These are phyloP conservation scores for Amyelois transitella DNA, from an alignment of 1,140 invertebrate genomes.

Conservation along the genomic window DNA sequence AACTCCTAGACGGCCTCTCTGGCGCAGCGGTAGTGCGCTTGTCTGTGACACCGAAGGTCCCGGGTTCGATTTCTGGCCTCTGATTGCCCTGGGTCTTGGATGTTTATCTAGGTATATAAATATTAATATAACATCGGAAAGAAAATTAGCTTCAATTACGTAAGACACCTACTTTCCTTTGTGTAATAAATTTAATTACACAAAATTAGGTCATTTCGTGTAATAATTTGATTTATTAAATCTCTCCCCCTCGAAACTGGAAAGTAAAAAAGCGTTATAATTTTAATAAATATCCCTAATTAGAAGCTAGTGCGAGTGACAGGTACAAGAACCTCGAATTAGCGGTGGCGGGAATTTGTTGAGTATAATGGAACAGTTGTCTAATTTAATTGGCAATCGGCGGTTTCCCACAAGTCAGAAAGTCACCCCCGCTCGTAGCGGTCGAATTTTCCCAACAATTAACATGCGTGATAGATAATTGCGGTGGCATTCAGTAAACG, in stretches of 20 bases:
- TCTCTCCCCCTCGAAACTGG: constrained; percentile 19
- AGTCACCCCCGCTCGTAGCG: constrained; percentile 54
- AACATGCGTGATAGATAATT: constrained; percentile 54
- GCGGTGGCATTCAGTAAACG: constrained; percentile 35
- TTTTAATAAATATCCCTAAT: constrained; percentile 37
- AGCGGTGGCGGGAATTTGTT: constrained; percentile 19
- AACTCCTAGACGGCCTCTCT: too few relatives aligned
- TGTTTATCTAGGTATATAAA: too few relatives aligned
- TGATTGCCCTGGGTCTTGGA: too few relatives aligned
- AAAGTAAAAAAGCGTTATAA: constrained; percentile 27
- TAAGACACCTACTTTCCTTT: background rate
- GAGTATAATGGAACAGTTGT: constrained; percentile 65
- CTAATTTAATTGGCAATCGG: constrained; percentile 71
- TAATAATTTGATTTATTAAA: constrained; percentile 29
- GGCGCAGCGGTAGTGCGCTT: too few relatives aligned
- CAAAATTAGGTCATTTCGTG: constrained; percentile 19
- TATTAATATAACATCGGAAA: background rate
- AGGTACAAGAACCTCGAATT: constrained; percentile 25
- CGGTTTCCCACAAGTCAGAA: constrained; percentile 63
- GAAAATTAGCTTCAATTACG: background rate
- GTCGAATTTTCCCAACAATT: constrained; percentile 58
- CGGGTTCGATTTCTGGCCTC: too few relatives aligned
- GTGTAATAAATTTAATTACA: constrained; percentile 15
- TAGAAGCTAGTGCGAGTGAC: constrained; percentile 25
- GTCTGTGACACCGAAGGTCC: too few relatives aligned